Percentiles rank a stretch among this genome's conserved stretches.
These are phyloP conservation scores for Danio choprae DNA, from an alignment of 2,797 vertebrate species.

Conservation along the genomic window DNA sequence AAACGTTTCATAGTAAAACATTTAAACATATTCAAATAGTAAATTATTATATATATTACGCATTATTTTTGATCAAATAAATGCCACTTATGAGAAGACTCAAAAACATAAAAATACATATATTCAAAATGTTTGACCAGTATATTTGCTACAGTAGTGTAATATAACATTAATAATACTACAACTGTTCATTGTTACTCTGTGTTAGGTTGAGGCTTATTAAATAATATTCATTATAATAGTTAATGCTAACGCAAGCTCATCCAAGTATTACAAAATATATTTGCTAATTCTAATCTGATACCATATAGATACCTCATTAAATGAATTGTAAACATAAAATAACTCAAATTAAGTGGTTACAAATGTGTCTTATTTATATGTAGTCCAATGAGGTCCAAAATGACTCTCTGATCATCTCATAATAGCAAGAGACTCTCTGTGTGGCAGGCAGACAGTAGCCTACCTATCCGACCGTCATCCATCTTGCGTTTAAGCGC, in stretches of 20 bases:
- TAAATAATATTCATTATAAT: no score
- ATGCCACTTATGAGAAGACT: not conserved
- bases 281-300: not conserved
- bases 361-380: constrained; percentile 1
- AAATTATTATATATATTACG: not conserved
- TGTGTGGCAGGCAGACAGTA: not conserved
- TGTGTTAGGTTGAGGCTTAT: no score
- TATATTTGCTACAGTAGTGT: no score
- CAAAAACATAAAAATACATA: not conserved
- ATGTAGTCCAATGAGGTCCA: not conserved
- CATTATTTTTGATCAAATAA: not conserved
- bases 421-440: not conserved
- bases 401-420: not conserved
- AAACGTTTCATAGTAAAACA: not conserved
- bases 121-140: not conserved
- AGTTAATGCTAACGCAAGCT: no score
- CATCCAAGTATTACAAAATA: no score
- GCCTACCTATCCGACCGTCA: not conserved
- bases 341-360: not conserved
- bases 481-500: constrained; percentile 16
- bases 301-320: not conserved
- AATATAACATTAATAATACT: no score
- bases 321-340: no score
- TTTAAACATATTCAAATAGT: not conserved
- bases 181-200: no score